Base-by-base conservation (phyloP, 2,797 vertebrate genomes). In the Clarias pachynema region DNA sequence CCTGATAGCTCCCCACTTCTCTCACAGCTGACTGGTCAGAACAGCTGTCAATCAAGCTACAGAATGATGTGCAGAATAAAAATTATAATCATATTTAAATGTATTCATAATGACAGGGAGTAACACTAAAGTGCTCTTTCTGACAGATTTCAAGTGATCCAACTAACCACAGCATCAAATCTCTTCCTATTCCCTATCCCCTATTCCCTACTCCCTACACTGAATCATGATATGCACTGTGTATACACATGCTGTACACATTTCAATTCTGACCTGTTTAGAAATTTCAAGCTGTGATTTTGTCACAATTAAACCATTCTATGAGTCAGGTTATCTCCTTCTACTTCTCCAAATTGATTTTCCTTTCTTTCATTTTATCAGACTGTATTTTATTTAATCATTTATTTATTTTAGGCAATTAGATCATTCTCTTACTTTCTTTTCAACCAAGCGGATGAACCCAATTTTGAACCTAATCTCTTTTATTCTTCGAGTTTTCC, bases 381-480 rank as follows among this genome's bases (percentile, higher is more conserved):
- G 2, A 29, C 60, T 49, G 16, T 80, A 20, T 44, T 66, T 65
- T 26, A 65, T 65, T 65, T 34, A 24, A 63, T 74, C 37, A 31
- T 81, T 81, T 81, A 69, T 81, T 57, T 81, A 81, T 69, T 81
- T 56, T 20, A 31, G 26, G 18, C 49, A 34, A 82, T 82, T 82
- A 69, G 63, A 31, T 69, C 31, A 69, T 37, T 82, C 65, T 34
- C n/a, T 66, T 62, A 40, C 44, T 81, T 81, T 26, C 49, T 68
- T 82, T 70, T 57, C 29, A 82, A 16, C 65, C 80, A 53, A 82
- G 65, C 65, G 65, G 80, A 82, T 69, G 53, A 70, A 82, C 26
- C 80, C 80, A 82, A 82, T 82, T 82, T 68, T 57, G 49, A 57
- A 31, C 22, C 12, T 82, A 82, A 82, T 59, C 80, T 73, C 81